Base-by-base conservation (phyloP, 1,140 invertebrate species). In the Mercenaria mercenaria region DNA sequence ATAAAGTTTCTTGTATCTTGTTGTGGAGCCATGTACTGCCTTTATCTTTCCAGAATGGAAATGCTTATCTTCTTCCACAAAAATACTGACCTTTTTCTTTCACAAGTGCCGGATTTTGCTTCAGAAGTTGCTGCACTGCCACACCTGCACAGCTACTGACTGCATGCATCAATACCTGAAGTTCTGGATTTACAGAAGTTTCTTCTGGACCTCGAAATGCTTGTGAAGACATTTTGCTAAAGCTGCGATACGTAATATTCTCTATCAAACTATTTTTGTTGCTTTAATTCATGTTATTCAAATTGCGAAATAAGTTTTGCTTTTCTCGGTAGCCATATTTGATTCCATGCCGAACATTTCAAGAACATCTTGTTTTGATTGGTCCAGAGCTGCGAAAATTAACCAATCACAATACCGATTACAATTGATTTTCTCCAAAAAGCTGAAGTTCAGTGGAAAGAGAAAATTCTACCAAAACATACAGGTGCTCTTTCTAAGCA, bases 131-230 rank as follows among this genome's bases (percentile, higher is more conserved):
- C 29, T 92, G 90, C 0, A 94, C 93, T 15, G 91, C 56, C 32
- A 91, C 90, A 13, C 90, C 90, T 23, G 93, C 88, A 86, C 93
- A 93, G 23, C 79, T 92, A 26, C 91, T 93, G 26, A 94, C 92
- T 26, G 92, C 93, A 56, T 93, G 90, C 67, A 92, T 80, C 52
- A 94, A 50, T 15, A 93, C 67, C 69, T 92, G 90, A 64, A 90
- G 91, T 29, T 93, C 91, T 15, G 88, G 59, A 20, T 80, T 43
- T 34, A 41, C 52, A 29, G 32, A 47, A 1, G 8, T 23, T 29
- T 72, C 15, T 1, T 37, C 29, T 23, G 18, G 34, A 50, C 10
- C 15, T 72, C 67, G 67, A 15, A 4, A 4, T 20, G 26, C 10
- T 34, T 10, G 26, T 8, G 34, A 15, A 20, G 67, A 18, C 67